Evolutionary conservation across 2,888 invertebrate genomes (phyloP).

Genomic region (Coelinius sp.): DNA sequence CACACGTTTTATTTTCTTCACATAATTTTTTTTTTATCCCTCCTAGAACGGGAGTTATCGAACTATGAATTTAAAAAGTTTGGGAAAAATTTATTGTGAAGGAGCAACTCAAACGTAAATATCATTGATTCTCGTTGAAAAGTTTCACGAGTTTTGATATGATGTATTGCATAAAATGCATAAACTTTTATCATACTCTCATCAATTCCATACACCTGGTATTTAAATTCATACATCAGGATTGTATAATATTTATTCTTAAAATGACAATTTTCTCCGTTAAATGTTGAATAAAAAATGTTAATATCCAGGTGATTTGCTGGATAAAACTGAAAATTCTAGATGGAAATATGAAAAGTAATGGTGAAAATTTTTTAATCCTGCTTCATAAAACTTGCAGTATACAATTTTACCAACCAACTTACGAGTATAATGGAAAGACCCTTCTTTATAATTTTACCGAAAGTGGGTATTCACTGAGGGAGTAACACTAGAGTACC

Average conservation of each 20-base stretch:
- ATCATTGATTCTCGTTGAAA: constrained; percentile 8
- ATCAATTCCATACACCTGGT: neutral
- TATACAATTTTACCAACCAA: neutral
- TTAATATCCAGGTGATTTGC: neutral
- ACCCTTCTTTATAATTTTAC: constrained; percentile 4
- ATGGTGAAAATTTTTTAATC: neutral
- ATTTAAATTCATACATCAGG: neutral
- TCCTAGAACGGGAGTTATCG: neutral
- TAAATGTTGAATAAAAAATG: neutral
- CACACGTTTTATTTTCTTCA: neutral
- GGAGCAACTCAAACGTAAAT: neutral
- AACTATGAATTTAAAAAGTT: constrained; percentile 1
- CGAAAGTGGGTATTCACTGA: neutral
- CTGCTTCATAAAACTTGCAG: constrained; percentile 1
- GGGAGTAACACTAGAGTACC: constrained; percentile 8
- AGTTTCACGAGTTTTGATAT: neutral
- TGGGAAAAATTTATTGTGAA: neutral
- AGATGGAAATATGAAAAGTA: neutral
- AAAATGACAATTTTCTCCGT: neutral
- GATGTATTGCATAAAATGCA: neutral
- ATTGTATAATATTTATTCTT: neutral
- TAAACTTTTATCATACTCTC: constrained; percentile 1
- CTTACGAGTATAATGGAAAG: neutral
- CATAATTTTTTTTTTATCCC: neutral
- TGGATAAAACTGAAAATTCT: neutral